Evolutionary conservation across 2,888 invertebrate genomes (phyloP).

Genomic region (Barypeithes pellucidus): DNA sequence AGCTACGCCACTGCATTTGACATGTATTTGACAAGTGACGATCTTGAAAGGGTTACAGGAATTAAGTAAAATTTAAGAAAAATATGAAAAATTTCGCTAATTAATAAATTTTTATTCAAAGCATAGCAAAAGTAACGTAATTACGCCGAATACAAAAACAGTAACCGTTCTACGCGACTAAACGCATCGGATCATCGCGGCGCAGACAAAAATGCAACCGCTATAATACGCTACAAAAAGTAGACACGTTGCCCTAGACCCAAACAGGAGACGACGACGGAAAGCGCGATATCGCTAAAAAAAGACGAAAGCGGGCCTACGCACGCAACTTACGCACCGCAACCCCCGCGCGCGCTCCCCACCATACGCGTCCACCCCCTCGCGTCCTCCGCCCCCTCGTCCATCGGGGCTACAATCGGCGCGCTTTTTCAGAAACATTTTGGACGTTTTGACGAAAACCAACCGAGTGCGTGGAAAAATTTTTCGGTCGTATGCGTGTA

Average conservation of each 20-base stretch:
- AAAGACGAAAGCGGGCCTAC: constrained; percentile 51
- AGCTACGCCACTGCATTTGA: too few species aligned
- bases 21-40: too few species aligned
- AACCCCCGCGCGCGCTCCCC: constrained; percentile 60
- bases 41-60: too few species aligned
- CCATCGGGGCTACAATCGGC: constrained; percentile 64
- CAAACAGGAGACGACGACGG: constrained; percentile 61
- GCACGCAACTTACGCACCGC: constrained; percentile 62
- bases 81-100: too few species aligned
- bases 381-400: constrained; percentile 67
- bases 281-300: constrained; percentile 52
- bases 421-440: constrained; percentile 69
- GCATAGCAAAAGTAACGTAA: too few species aligned
- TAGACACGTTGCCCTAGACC: constrained; percentile 67
- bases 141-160: not conserved
- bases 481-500: constrained; percentile 65
- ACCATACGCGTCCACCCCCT: constrained; percentile 60
- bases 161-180: constrained; percentile 34
- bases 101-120: too few species aligned
- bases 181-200: constrained; percentile 47
- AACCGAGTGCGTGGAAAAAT: constrained; percentile 66
- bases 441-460: constrained; percentile 70
- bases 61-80: too few species aligned
- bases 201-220: constrained; percentile 49
- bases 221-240: constrained; percentile 43